Base-by-base conservation (phyloP, 1,140 invertebrate species). In the Belonocnema kinseyi region DNA sequence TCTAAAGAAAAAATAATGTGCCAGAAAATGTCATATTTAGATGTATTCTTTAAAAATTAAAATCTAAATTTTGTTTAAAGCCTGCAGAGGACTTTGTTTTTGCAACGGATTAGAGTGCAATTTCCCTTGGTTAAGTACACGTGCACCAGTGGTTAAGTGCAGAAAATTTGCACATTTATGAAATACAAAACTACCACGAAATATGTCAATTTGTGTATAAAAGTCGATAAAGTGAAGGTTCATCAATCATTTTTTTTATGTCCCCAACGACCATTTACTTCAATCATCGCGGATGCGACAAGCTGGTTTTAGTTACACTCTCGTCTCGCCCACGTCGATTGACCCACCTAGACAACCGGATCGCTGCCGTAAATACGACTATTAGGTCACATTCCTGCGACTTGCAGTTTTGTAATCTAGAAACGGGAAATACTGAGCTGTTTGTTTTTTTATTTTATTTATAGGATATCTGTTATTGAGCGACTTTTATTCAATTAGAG, bases 241-340 rank as follows among this genome's bases (percentile, higher is more conserved):
- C 17, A 26, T 26, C 33, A 10, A 26, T 21, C 58, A n/a, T 66
- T 66, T 66, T 26, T 26, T 66, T 66, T 19, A 12, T n/a, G 21
- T 46, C 53, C 56, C 26, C 40, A 46, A 46, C 40, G 40, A 11
- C 1, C 33, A 72, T 14, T 66, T 54, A 75, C 71, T 73, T 71
- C 50, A 33, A 72, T 74, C 50, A 73, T 73, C 73, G 14, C 73
- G 75, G 75, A 80, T 75, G 77, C 73, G 73, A 71, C 70, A 76
- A 78, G 80, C 77, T 53, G 76, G 74, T 78, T 81, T 81, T 61
- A 72, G 52, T 76, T 76, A 76, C 72, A 50, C 73, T 73, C 70
- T 73, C 75, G 52, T 16, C 71, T 76, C 80, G 74, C 80, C 80
- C 80, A 81, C 80, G 71, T 26, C 33, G 33, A 53, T 26, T 56